phyloP scores from a whole-genome alignment of 2,888 invertebrate genomes.

The Drosophila prostipennis region DNA sequence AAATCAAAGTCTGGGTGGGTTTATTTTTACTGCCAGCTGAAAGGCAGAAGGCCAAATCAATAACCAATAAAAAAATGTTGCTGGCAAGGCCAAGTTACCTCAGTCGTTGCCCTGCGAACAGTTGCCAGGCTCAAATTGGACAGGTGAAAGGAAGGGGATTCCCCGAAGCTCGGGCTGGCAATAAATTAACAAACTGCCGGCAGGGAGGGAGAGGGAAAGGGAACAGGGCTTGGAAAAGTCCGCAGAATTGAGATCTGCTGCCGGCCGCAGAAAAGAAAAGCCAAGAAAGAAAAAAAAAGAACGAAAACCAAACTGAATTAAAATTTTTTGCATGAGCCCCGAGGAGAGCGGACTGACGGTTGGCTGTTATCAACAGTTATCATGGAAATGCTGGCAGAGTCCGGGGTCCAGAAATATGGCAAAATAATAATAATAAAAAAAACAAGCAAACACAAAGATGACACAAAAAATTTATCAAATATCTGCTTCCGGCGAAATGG shows the following conservation, averaged over 20 bases:
- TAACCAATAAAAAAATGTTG: slow-evolving; percentile 11
- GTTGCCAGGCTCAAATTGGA: slow-evolving; percentile 18
- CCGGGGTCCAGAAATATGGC: too few relatives aligned
- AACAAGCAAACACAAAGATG: slow-evolving; percentile 26
- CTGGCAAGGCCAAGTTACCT: slow-evolving; percentile 16
- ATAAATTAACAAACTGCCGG: slow-evolving; percentile 32
- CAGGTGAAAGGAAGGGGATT: slow-evolving; percentile 2
- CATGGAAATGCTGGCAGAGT: slow-evolving; percentile 35
- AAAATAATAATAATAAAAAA: neutral
- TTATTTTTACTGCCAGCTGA: neutral
- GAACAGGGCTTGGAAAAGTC: neutral
- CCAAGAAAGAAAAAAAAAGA: neutral
- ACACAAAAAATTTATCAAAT: slow-evolving; percentile 69
- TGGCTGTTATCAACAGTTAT: slow-evolving; percentile 46
- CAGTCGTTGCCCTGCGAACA: slow-evolving; percentile 27
- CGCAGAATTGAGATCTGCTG: slow-evolving; percentile 1
- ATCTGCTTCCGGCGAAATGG: slow-evolving; percentile 65
- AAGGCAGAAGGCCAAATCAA: slow-evolving; percentile 10
- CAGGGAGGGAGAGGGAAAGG: neutral
- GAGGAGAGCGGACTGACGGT: neutral
- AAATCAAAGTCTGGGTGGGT: neutral
- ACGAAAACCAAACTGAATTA: slow-evolving; percentile 34
- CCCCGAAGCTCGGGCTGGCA: slow-evolving; percentile 7
- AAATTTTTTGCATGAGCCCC: slow-evolving; percentile 9
- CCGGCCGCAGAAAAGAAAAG: slow-evolving; percentile 3